Conservation (phyloP, 2,797 vertebrate genomes). For the Heteromormyrus szaboi region DNA sequence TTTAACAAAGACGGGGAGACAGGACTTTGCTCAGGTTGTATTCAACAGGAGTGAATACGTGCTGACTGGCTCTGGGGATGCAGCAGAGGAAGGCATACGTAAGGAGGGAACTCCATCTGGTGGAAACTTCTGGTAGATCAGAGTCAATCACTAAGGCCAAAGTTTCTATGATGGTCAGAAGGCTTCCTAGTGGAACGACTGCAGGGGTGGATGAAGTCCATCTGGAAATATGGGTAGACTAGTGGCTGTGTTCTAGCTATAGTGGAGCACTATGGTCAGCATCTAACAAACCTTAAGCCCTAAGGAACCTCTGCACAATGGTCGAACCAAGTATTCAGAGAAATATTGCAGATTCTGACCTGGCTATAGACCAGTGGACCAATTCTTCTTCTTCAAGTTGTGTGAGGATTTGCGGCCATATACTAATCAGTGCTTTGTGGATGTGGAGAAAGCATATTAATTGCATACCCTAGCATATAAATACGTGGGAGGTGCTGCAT, state of each 20-base stretch:
- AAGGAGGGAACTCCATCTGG: background rate
- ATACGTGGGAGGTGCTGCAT: background rate
- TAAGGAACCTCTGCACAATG: background rate
- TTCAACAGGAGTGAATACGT: background rate
- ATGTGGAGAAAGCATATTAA: background rate
- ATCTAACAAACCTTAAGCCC: background rate
- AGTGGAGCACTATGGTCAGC: background rate
- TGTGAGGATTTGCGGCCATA: background rate
- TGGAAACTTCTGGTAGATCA: background rate
- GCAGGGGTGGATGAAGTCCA: background rate
- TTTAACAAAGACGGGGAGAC: background rate
- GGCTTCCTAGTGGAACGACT: background rate
- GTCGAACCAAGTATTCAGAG: background rate
- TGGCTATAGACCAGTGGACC: background rate
- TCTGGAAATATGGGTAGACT: background rate
- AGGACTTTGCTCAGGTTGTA: background rate
- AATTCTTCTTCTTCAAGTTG: background rate
- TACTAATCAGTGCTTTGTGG: background rate
- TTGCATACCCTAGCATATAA: background rate
- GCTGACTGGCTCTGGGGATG: background rate
- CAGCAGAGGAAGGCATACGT: background rate
- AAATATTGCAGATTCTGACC: background rate
- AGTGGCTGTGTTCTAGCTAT: background rate
- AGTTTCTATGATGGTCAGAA: background rate
- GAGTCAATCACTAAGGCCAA: background rate